Evolutionary conservation across 2,113 vertebrate species (phyloP), one percentile per base, ranked within the genome.

Genomic region (Pterocles gutturalis): DNA sequence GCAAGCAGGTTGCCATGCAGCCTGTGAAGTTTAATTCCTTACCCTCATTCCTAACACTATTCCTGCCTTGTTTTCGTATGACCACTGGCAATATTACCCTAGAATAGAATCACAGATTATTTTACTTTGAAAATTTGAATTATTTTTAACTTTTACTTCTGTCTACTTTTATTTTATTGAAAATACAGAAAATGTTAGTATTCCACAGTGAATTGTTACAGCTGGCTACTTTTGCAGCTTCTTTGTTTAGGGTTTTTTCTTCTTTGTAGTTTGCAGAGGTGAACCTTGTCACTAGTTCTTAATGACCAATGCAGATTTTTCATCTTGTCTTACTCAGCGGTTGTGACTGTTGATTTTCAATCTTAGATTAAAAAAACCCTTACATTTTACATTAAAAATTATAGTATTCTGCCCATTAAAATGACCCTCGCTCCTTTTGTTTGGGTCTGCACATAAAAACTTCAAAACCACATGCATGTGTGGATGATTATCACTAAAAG

Each of bases 41-140:
- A 24, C 34, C 43, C 26, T 31, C n/a, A 43, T 21, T 72, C 26
- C 3, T 49, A 71, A 49, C 67, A 9, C 34, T 3, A 0, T 0
- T 62, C 21, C 70, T 45, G 65, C 82, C 31, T 58, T 14, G 4
- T 45, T n/a, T 38, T 22, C 53, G 7, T 29, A 13, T 17, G n/a
- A 38, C 38, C 54, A 11, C 58, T 33, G 49, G 38, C 57, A 77
- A 5, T 4, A 29, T 0, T 83, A 71, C 54, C 69, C 51, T 33
- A 31, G 34, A 83, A 80, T 65, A 26, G 64, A 83, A 66, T 41
- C 45, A n/a, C 33, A 33, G 45, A 26, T 60, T 43, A 26, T 69
- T 81, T 75, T 4, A 45, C 55, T 49, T 21, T n/a, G 49, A 48
- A 77, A 77, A 38, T 13, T 5, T 5, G 24, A 57, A 19, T 13